Base-by-base conservation (phyloP, 2,797 vertebrate species). In the Sciurus carolinensis region DNA sequence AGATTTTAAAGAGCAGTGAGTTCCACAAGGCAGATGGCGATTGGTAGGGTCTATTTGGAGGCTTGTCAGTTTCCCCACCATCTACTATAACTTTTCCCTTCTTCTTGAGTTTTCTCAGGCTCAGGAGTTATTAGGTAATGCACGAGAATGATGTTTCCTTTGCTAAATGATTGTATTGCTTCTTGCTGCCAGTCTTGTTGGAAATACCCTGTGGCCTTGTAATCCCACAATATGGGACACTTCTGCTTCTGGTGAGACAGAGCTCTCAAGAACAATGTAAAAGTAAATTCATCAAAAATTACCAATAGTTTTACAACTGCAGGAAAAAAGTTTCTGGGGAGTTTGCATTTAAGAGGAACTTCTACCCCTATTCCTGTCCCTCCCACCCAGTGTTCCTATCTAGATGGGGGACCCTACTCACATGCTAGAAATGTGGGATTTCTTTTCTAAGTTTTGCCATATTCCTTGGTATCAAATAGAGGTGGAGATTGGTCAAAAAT, bases 191-290 rank as follows among this genome's bases (percentile, higher is more conserved):
- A 81, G 86, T 44, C 87, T 81, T 71, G 47, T 13, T 97, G 97
- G 97, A 98, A 97, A 97, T 97, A 97, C 97, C 97, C 97, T 91
- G 84, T 54, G 95, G 89, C 71, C 81, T 87, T 71, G 33, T 72
- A 90, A 75, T 88, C 82, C 94, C 95, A 86, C 95, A 96, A 13
- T 24, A 44, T 15, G 1, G 4, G 67, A 69, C 50, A 95, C 96
- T 97, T 97, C 96, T 97, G 97, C 95, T 97, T 96, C 95, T 94
- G 59, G 24, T 87, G 66, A 92, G 80, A 87, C 54, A 79, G 67
- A 69, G 67, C 67, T 90, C 62, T 92, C 33, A 67, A 85, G 66
- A 82, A 54, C 14, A 71, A 15, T 47, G 18, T 90, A 93, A 75
- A 82, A 94, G 87, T 86, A 90, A 85, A 95, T 94, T 95, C 64